Base-by-base conservation (phyloP, 2,797 vertebrate species). In the Neostethus bicornis region DNA sequence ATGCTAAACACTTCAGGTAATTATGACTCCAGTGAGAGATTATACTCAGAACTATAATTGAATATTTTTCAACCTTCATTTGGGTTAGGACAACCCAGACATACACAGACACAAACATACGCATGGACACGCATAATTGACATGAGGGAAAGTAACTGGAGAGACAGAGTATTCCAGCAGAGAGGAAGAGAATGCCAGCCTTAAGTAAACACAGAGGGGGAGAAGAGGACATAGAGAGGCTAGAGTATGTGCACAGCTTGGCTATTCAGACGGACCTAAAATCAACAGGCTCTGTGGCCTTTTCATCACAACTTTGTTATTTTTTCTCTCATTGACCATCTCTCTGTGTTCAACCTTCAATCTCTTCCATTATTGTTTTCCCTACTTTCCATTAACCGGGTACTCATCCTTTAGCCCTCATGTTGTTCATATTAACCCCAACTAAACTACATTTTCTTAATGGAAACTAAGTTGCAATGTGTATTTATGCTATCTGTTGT, bases 121-220 rank as follows among this genome's bases (percentile, higher is more conserved):
- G 65, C 59, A 73, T 9, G 29, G 48, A 58, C 32, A 66, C 61
- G 71, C 73, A 70, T 57, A 72, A 79, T 68, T 62, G 73, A 58
- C 62, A 52, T 51, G 69, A 83, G 84, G 70, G 83, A 89, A 87
- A 89, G 86, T 90, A 68, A 83, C 35, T 57, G 13, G 66, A 74
- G 79, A 68, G 80, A 81, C 79, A 80, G 78, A 83, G 79, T 86
- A 86, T 87, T 89, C 82, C 83, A 86, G 75, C 78, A 78, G 81
- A 86, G 87, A 88, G 83, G 86, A 89, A 87, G 85, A 89, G 88
- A 89, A 89, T 88, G 80, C 53, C 75, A 75, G 79, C 74, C 66
- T 85, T 85, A 88, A 86, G 84, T 83, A 85, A 91, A 91, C 88
- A 91, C 10, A 28, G 74, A 77, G 80, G 68, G 79, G 70, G 70